These are phyloP conservation scores for Heterodera carotae DNA, from an alignment of 1,140 invertebrate species.

Conservation along the genomic window DNA sequence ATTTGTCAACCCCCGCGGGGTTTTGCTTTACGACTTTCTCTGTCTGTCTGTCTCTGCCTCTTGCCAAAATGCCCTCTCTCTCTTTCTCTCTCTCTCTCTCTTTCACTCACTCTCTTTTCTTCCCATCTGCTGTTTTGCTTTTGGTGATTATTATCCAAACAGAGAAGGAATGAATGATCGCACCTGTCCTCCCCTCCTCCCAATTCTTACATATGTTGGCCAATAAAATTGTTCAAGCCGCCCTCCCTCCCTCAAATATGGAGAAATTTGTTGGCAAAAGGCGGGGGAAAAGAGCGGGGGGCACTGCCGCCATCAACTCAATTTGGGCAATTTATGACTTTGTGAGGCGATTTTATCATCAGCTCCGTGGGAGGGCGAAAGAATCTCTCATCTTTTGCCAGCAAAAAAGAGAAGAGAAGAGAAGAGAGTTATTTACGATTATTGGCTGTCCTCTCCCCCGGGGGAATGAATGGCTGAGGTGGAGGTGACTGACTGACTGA, in stretches of 20 bases:
- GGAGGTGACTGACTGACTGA: too few relatives aligned
- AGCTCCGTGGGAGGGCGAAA: too few relatives aligned
- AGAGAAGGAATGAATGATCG: too few relatives aligned
- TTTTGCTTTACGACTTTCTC: too few relatives aligned
- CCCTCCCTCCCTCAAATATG: too few relatives aligned
- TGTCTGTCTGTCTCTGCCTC: too few relatives aligned
- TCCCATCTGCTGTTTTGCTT: background rate
- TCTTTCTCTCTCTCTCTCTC: too few relatives aligned
- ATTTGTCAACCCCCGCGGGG: too few relatives aligned
- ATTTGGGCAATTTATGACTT: constrained; percentile 12
- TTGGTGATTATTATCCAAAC: background rate
- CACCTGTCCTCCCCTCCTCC: background rate
- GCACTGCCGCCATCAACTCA: constrained; percentile 14
- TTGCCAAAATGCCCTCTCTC: too few relatives aligned
- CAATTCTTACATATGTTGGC: background rate
- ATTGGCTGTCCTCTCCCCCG: background rate
- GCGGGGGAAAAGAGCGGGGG: too few relatives aligned
- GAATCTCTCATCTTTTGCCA: background rate
- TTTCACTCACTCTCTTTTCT: too few relatives aligned
- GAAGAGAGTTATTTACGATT: background rate
- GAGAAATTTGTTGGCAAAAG: background rate
- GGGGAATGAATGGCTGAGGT: too few relatives aligned
- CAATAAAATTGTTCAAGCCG: background rate
- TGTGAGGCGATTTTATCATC: background rate
- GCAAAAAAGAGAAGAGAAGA: background rate